These are phyloP conservation scores for Callimorpha dominula DNA, from an alignment of 2,888 invertebrate species.

Conservation along the genomic window DNA sequence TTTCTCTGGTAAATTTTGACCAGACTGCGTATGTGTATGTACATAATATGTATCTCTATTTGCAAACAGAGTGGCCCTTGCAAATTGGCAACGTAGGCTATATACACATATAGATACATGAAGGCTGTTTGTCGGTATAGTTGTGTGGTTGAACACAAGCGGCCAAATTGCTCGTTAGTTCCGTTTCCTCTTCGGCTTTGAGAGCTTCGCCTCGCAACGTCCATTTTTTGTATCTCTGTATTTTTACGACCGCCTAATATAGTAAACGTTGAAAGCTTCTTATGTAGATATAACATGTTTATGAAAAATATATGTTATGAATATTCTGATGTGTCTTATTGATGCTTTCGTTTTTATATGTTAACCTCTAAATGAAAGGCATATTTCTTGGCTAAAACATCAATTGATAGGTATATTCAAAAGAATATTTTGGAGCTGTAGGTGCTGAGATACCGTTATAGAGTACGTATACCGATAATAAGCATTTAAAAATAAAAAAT, in stretches of 20 bases:
- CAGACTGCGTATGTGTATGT: too few relatives aligned
- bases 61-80: neutral
- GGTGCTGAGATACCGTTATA: too few relatives aligned
- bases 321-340: constrained; percentile 23
- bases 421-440: too few relatives aligned
- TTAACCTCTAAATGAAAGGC: neutral
- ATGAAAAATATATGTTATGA: constrained; percentile 10
- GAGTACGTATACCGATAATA: too few relatives aligned
- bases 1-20: too few relatives aligned
- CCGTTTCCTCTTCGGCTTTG: constrained; percentile 60
- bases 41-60: too few relatives aligned
- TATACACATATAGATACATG: neutral
- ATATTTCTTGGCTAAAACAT: too few relatives aligned
- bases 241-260: constrained; percentile 32
- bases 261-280: constrained; percentile 21
- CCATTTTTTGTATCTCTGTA: constrained; percentile 30
- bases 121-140: constrained; percentile 31
- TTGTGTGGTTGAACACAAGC: constrained; percentile 55
- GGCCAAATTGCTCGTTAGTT: constrained; percentile 71
- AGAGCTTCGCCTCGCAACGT: constrained; percentile 43
- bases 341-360: constrained; percentile 10
- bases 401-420: too few relatives aligned
- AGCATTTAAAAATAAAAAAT: too few relatives aligned
- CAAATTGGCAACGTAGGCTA: neutral
- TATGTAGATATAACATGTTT: constrained; percentile 17